Percentiles rank a stretch among this genome's conserved stretches.
phyloP scores from a whole-genome alignment of 2,113 vertebrate species.

The Nesogale talazaci region DNA sequence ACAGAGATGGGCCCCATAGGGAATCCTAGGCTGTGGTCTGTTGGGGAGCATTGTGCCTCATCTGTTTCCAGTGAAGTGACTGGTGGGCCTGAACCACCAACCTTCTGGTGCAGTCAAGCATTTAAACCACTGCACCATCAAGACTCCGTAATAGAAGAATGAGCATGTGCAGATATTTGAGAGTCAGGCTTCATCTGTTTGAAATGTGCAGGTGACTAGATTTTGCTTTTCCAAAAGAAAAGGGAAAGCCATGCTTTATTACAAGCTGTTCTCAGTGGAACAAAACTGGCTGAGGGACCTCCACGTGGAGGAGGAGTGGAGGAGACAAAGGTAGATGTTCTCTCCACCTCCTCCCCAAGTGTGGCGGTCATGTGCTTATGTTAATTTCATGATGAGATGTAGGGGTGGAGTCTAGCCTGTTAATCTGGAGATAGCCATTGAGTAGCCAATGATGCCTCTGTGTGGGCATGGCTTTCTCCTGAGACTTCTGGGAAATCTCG shows the following conservation, averaged over 20 bases:
- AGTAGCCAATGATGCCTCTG: too few species aligned
- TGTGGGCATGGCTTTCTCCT: too few species aligned
- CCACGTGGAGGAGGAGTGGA: not conserved
- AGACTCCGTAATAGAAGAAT: not conserved
- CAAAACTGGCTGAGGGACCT: not conserved
- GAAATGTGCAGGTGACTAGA: not conserved
- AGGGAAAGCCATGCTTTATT: too few species aligned
- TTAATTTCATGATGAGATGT: too few species aligned
- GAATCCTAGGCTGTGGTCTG: not conserved
- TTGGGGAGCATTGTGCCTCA: not conserved
- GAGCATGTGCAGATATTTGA: not conserved
- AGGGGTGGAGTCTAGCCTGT: too few species aligned
- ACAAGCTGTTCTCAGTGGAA: not conserved
- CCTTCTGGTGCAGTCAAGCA: not conserved
- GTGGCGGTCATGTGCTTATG: too few species aligned
- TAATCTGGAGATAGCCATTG: too few species aligned
- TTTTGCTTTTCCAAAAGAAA: slow-evolving; percentile 5
- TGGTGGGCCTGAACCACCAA: not conserved
- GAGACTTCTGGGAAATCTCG: too few species aligned
- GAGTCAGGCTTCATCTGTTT: not conserved
- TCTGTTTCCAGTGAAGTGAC: not conserved
- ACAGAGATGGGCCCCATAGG: not conserved
- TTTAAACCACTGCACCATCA: not conserved
- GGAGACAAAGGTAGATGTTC: not conserved
- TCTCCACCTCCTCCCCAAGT: not conserved